Percentiles rank a stretch among this genome's conserved stretches.
Evolutionary conservation across 2,888 invertebrate species (phyloP).

Genomic region (Kryphioiulus occultus): DNA sequence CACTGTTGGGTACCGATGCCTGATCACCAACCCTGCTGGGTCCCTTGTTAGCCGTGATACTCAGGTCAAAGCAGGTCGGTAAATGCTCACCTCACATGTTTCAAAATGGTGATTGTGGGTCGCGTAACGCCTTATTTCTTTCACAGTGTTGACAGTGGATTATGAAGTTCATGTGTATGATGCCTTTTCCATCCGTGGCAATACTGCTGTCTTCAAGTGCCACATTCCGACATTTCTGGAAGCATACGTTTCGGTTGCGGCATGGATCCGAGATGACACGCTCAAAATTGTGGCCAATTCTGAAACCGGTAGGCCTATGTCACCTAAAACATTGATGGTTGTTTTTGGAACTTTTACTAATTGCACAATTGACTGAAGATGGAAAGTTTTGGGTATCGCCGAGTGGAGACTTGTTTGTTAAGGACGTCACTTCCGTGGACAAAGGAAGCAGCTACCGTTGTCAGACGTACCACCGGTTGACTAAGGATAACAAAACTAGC

Average conservation of each 20-base stretch:
- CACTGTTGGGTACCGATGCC: constrained; percentile 41
- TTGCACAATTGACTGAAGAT: background rate
- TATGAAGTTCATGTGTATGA: constrained; percentile 49
- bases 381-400: constrained; percentile 50
- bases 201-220: constrained; percentile 48
- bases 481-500: constrained; percentile 41
- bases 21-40: constrained; percentile 9
- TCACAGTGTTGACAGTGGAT: constrained; percentile 45
- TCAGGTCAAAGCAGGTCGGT: constrained; percentile 48
- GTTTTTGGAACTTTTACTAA: no score
- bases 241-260: constrained; percentile 41
- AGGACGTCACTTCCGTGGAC: constrained; percentile 33
- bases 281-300: constrained; percentile 42
- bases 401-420: constrained; percentile 42
- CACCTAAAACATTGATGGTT: no score
- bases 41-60: constrained; percentile 32
- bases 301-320: background rate
- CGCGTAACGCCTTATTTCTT: background rate
- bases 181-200: constrained; percentile 42
- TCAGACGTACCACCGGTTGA: constrained; percentile 45
- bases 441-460: constrained; percentile 44
- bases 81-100: background rate
- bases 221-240: constrained; percentile 49
- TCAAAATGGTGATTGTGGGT: no score
- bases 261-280: constrained; percentile 47